Evolutionary conservation across 64 coral and sea anemone genomes (phyloP).

Genomic region (Pocillopora verrucosa): DNA sequence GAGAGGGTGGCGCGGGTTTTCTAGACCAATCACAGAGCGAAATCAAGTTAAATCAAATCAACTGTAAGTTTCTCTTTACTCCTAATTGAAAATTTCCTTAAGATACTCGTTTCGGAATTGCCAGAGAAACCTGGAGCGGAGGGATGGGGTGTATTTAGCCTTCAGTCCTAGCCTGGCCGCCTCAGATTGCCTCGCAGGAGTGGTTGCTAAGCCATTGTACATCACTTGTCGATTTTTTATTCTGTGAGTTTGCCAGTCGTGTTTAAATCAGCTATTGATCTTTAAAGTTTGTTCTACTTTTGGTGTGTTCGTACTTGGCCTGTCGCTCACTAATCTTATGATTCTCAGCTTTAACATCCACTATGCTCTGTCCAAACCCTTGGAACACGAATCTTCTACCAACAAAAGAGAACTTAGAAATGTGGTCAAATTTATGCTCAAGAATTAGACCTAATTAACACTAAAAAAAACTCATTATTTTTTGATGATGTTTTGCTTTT

Average conservation of each 20-base stretch:
- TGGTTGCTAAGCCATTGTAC: background rate
- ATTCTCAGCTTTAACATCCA: slow-evolving; percentile 10
- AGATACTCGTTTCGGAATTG: too few relatives aligned
- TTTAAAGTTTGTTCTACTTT: background rate
- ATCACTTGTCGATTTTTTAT: background rate
- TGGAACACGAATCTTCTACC: background rate
- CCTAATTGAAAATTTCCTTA: too few relatives aligned
- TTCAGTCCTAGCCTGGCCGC: slow-evolving; percentile 6
- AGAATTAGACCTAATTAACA: too few relatives aligned
- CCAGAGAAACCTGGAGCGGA: too few relatives aligned
- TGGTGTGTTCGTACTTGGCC: background rate
- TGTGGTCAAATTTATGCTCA: too few relatives aligned
- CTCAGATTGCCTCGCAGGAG: slow-evolving; percentile 14
- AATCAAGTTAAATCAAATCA: too few relatives aligned
- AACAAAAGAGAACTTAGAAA: background rate
- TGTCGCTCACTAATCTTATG: background rate
- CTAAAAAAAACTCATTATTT: too few relatives aligned
- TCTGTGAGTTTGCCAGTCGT: background rate
- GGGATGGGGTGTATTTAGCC: too few relatives aligned
- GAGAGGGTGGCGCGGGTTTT: too few relatives aligned
- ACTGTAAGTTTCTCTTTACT: too few relatives aligned
- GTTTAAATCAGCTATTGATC: background rate
- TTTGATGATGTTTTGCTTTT: too few relatives aligned
- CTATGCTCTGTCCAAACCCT: slow-evolving; percentile 14
- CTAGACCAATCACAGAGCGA: too few relatives aligned